Base-by-base conservation (phyloP, 2,113 vertebrate genomes). In the Alethe diademata region DNA sequence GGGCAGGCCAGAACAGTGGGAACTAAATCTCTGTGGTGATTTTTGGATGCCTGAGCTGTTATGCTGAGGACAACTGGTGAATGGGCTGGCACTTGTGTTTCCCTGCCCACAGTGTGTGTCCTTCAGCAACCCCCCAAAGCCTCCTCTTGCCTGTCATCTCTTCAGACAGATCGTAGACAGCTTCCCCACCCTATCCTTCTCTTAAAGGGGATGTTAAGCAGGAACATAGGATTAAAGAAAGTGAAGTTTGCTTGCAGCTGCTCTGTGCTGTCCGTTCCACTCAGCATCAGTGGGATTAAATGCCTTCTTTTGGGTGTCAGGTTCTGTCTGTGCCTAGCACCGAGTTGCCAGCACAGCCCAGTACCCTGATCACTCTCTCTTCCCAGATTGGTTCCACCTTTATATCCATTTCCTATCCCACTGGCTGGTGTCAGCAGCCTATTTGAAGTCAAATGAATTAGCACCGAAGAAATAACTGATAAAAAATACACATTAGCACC, bases 181-280 rank as follows among this genome's bases (percentile, higher is more conserved):
- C 72, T 88, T 65, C 73, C 75, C 75, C 78, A 65, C 2, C 62
- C 57, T 72, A 28, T 65, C 76, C 73, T 80, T 67, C 84, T 84
- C 89, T 85, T 24, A 47, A 62, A 85, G 84, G 61, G 89, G 80
- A 72, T 81, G 83, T 80, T 91, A 64, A 94, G 47, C 92, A 93
- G 92, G 58, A 90, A 6, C 45, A 72, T 6, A 24, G 76, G 83
- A 95, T 93, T 95, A 93, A 95, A 93, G 86, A 86, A 93, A 87
- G 88, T 24, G 70, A 95, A 87, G 70, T 96, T 96, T 92, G 93
- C 91, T 96, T 38, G 92, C 94, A 97, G 92, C 94, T 95, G 94
- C 76, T 64, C 19, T 66, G 65, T 81, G 76, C 71, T 95, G 95
- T 95, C 95, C 2, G 69, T 93, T 96, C 86, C 83, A 89, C 79